Evolutionary conservation across 2,113 vertebrate genomes (phyloP).

Genomic region (Steatornis caripensis): DNA sequence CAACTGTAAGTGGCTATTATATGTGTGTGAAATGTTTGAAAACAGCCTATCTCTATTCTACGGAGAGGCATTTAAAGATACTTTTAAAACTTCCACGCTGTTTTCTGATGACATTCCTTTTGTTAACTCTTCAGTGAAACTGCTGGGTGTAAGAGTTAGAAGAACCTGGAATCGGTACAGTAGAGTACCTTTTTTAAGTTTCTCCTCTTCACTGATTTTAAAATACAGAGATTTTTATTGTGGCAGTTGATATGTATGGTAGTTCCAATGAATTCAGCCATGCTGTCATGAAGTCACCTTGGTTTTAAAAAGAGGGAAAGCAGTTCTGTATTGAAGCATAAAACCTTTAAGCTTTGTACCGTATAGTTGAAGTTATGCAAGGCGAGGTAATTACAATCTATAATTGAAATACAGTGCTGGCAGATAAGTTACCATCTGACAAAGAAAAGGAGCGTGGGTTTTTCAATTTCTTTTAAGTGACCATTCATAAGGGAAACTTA

Average conservation of each 20-base stretch:
- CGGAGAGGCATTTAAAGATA: not conserved
- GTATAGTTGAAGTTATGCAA: not conserved
- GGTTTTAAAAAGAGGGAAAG: not conserved
- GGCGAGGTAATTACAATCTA: not conserved
- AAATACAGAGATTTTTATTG: not conserved
- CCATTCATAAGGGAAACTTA: not conserved
- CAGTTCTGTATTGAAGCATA: not conserved
- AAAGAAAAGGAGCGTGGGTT: not conserved
- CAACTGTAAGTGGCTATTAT: not conserved
- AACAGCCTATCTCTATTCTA: not conserved
- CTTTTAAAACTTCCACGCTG: rapidly evolving
- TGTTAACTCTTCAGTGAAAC: not conserved
- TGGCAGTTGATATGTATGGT: not conserved
- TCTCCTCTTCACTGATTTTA: not conserved
- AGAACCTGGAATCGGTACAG: not conserved
- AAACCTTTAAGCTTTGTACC: not conserved
- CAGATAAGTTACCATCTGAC: not conserved
- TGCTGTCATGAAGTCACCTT: not conserved
- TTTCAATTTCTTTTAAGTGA: not conserved
- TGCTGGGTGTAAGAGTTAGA: not conserved
- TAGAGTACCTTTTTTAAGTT: not conserved
- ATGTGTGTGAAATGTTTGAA: not conserved
- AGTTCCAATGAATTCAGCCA: not conserved
- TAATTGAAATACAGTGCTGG: not conserved
- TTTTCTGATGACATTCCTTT: not conserved